Evolutionary conservation across 2,888 invertebrate species (phyloP), one percentile per base, ranked within the genome.

Genomic region (Gnatocerus cornutus): DNA sequence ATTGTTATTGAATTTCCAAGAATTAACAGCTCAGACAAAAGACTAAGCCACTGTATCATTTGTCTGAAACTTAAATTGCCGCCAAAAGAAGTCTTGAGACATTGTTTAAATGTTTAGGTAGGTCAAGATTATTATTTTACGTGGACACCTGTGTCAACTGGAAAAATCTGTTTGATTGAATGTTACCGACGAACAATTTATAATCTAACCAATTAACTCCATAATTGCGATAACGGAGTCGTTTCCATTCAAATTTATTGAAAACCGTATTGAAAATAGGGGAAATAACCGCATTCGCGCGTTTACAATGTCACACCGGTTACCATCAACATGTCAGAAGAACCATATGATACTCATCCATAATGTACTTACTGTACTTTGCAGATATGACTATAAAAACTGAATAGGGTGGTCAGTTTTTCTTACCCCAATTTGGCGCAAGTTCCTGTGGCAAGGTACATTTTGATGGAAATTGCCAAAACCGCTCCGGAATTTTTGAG

Each of bases 361-460:
- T 64, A 64, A 53, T 45, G 55, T 55, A 64, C 55, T 64, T 55
- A 53, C 53, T 53, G 53, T 64, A 64, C 16, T 45, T 45, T 59
- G 45, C 55, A 59, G 45, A 43, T 56, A 59, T 8, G 3, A 45
- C 4, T 13, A 62, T 41, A 41, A 12, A 12, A 41, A 5, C 45
- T 30, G 59, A 59, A 45, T 59, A 43, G 56, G n/a, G 41, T 12
- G 12, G 10, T 10, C 4, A 12, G 13, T 12, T 6, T 30, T 43
- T 41, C 73, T 77, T 74, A 78, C 78, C 73, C 75, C 76, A 70
- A 75, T 71, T 12, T 74, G 75, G 52, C 78, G 74, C 63, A 76
- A 68, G 61, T 72, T 76, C 53, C 78, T 66, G 12, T 56, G 64
- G 50, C 48, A 76, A 29, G 76, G 74, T 46, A 76, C 76, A 75